Conservation (phyloP, 2,113 vertebrate species). For the Myrmecophaga tridactyla region DNA sequence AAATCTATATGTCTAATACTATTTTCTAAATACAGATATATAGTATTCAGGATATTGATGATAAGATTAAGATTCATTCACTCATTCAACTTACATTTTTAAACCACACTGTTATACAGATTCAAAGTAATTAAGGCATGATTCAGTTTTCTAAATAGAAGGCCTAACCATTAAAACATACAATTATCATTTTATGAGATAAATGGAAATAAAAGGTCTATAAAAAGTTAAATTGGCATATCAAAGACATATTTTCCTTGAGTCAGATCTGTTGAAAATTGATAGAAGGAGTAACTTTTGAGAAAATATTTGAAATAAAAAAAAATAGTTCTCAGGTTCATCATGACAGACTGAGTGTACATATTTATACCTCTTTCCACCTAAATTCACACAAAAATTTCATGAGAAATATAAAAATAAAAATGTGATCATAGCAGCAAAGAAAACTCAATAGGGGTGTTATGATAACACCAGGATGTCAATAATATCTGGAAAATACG, state of each 20-base stretch:
- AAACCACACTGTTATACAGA: not conserved
- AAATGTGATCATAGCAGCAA: not conserved
- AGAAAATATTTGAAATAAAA: not conserved
- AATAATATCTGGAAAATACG: not conserved
- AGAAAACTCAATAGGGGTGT: not conserved
- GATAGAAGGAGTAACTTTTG: not conserved
- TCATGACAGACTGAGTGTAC: not conserved
- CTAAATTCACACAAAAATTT: not conserved
- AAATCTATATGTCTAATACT: not conserved
- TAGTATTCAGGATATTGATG: not conserved
- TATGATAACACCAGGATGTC: not conserved
- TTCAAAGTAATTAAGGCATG: not conserved
- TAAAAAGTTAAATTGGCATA: not conserved
- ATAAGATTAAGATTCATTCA: not conserved
- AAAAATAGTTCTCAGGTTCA: not conserved
- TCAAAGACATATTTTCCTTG: not conserved
- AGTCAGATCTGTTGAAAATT: not conserved
- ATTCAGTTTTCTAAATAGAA: not conserved
- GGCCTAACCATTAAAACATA: not conserved
- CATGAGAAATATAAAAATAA: not conserved
- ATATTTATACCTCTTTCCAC: not conserved
- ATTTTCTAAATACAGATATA: not conserved
- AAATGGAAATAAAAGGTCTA: not conserved
- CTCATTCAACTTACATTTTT: not conserved
- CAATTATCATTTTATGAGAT: not conserved